Evolutionary conservation across 2,113 vertebrate species (phyloP), one percentile per base, ranked within the genome.

Genomic region (Muscicapa adusta): DNA sequence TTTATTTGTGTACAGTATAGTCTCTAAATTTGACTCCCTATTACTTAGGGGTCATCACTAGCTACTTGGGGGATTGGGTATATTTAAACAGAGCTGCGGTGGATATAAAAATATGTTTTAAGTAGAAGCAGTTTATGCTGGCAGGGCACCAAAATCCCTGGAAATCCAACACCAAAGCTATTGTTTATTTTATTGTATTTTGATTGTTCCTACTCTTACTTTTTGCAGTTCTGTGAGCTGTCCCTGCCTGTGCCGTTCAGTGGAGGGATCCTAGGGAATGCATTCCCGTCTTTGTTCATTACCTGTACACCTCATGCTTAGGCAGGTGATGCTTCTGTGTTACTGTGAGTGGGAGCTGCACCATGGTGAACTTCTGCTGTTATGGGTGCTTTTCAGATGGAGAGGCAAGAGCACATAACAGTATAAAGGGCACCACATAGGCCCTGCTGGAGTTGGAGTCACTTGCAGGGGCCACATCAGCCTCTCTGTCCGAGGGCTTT

Each of bases 251-350:
- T 73, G 58, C 31, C 8, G 2, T 31, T 9, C 38, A 50, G 11
- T 14, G 47, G 43, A 66, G 18, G 12, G 10, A 33, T 28, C 5
- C 15, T 18, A 33, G 72, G 68, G 9, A 40, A 29, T n/a, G 67
- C 89, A 79, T 57, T 47, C 42, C 33, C 76, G 40, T 71, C 40
- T 36, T 43, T 43, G 58, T 38, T 34, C 12, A 1, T 53, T 68
- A 14, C 29, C 29, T 29, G 31, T 14, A 6, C 8, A 12, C n/a
- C 28, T 77, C 4, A 0, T 0, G 8, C 9, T 7, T 12, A 17
- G 29, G 76, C 54, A 62, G 34, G 19, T 66, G 56, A 74, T 58
- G 45, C 33, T 18, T 85, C 14, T 22, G 19, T 42, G 54, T 66
- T 3, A 2, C 45, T 45, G 18, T 14, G 23, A 18, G 50, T 33